These are phyloP conservation scores for Hirtodrosophila confusa DNA, from an alignment of 2,888 invertebrate species.

Conservation along the genomic window DNA sequence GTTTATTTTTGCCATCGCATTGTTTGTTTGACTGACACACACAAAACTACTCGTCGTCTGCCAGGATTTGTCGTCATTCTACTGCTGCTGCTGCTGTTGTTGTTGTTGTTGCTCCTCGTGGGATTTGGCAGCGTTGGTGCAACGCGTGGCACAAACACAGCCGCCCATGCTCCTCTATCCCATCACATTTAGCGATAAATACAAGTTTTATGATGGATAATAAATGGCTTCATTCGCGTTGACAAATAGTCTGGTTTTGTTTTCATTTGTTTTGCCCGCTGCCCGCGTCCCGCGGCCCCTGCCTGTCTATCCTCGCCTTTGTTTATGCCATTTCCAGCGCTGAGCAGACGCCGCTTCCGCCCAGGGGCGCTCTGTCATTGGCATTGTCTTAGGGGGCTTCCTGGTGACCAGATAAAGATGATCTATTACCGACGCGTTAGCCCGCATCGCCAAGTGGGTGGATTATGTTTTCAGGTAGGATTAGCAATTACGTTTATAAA, in stretches of 20 bases:
- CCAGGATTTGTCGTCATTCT: slow-evolving; percentile 70
- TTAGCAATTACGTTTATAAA: slow-evolving; percentile 80
- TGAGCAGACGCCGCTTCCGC: slow-evolving; percentile 22
- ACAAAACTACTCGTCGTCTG: slow-evolving; percentile 69
- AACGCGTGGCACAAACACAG: slow-evolving; percentile 42
- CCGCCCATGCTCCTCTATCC: not conserved
- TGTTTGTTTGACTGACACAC: slow-evolving; percentile 72
- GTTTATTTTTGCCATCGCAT: slow-evolving; percentile 69
- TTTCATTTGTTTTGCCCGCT: slow-evolving; percentile 72
- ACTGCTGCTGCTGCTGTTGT: slow-evolving; percentile 19
- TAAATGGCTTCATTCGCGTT: slow-evolving; percentile 83
- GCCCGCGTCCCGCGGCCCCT: not conserved
- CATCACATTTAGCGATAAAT: slow-evolving; percentile 79
- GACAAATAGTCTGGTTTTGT: slow-evolving; percentile 81
- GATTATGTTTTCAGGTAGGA: slow-evolving; percentile 81
- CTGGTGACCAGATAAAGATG: slow-evolving; percentile 73
- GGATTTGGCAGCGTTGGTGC: slow-evolving; percentile 57
- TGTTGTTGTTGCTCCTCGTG: slow-evolving; percentile 42
- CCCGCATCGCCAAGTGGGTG: slow-evolving; percentile 73
- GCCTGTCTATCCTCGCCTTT: slow-evolving; percentile 16
- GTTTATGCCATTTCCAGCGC: slow-evolving; percentile 27
- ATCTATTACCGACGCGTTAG: slow-evolving; percentile 63
- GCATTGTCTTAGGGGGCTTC: slow-evolving; percentile 49
- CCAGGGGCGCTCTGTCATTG: slow-evolving; percentile 24
- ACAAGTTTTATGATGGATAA: slow-evolving; percentile 83